These are phyloP conservation scores for Noctuana brunneofusca DNA, from an alignment of 2,888 invertebrate genomes.

Conservation along the genomic window DNA sequence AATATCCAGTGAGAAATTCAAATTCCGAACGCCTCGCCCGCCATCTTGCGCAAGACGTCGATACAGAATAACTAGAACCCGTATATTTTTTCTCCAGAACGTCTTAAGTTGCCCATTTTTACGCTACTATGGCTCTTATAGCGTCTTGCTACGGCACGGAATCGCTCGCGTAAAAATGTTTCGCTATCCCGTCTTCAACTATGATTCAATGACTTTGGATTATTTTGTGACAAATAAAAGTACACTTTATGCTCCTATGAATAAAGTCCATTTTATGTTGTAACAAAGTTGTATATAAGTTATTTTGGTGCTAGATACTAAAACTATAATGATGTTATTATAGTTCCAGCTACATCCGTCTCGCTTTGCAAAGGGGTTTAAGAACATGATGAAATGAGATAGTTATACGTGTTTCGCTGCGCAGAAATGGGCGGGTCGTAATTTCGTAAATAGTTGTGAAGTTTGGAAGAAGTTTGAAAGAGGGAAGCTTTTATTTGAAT, in stretches of 20 bases:
- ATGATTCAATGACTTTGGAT: constrained; percentile 34
- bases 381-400: constrained; percentile 53
- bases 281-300: constrained; percentile 36
- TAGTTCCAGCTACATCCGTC: constrained; percentile 59
- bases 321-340: constrained; percentile 79
- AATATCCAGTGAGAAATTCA: constrained; percentile 80
- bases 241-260: rapidly evolving
- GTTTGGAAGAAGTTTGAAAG: constrained; percentile 79
- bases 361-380: constrained; percentile 51
- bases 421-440: constrained; percentile 61
- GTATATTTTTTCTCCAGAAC: constrained; percentile 76
- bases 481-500: constrained; percentile 78
- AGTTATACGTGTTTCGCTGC: constrained; percentile 46
- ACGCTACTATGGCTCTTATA: constrained; percentile 79
- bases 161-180: constrained; percentile 81
- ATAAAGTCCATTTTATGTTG: constrained; percentile 40
- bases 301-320: constrained; percentile 41
- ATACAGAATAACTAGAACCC: constrained; percentile 77
- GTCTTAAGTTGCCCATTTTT: constrained; percentile 80
- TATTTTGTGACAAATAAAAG: constrained; percentile 31
- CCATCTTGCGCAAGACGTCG: constrained; percentile 82
- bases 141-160: constrained; percentile 73
- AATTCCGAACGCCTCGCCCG: constrained; percentile 78
- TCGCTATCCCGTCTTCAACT: constrained; percentile 59
- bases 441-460: constrained; percentile 71